Base-by-base conservation (phyloP, 2,888 invertebrate species). In the Plebejus melissa region DNA sequence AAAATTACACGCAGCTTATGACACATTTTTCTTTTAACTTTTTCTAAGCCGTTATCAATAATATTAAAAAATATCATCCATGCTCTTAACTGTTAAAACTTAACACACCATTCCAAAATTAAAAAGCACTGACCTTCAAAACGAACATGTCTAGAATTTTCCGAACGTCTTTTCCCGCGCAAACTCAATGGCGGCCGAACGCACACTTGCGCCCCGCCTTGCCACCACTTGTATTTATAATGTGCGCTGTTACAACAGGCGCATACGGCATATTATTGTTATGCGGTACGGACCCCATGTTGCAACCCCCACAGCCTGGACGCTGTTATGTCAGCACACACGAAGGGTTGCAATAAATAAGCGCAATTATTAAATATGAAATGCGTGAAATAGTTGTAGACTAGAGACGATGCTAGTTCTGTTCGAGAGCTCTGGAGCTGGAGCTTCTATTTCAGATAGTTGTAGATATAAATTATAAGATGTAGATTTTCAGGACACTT, bases 181-280 rank as follows among this genome's bases (percentile, higher is more conserved):
- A 86, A 85, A 83, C 82, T 82, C 79, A 83, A 85, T 84, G 85
- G 86, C 86, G 84, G 83, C 83, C 85, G 83, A 80, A 84, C 82
- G 87, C 86, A 87, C 85, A 85, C 90, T 86, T 89, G 89, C 82
- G 83, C 82, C 85, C 84, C 83, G 82, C 78, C 80, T 81, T 81
- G 80, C 83, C 71, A 79, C 82, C 84, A 87, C 91, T 86, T 89
- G 90, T 93, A 93, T 93, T 91, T 93, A 93, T 93, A 93, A 93
- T 86, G 90, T 93, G 79, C 83, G 86, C 86, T 84, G 85, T 89
- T 88, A 86, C 90, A 88, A 87, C 88, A 88, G 86, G 81, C 75
- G 81, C 82, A 88, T 88, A 22, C 22, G 22, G 22, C 22, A 22
- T 22, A 22, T 22, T 22, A 90, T 90, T 88, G 88, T 90, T 88